These are phyloP conservation scores for Apocrypta bakeri DNA, from an alignment of 1,140 invertebrate species.

Conservation along the genomic window DNA sequence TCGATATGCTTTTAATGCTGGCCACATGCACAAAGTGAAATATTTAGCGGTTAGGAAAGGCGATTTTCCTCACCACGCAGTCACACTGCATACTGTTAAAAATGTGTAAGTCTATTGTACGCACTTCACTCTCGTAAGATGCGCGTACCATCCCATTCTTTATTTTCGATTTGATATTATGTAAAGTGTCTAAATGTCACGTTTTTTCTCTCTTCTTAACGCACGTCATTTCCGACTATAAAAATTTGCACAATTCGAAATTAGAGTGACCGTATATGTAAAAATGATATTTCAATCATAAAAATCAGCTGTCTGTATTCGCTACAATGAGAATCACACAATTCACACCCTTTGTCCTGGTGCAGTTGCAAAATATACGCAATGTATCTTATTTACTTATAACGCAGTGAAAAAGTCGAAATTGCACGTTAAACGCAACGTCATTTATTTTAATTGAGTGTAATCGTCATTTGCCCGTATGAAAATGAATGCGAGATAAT, in stretches of 20 bases:
- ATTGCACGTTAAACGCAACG: conserved; percentile 36
- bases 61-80: not conserved
- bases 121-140: too few relatives aligned
- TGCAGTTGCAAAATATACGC: not conserved
- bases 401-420: conserved; percentile 41
- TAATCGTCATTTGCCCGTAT: not conserved
- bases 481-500: not conserved
- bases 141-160: too few relatives aligned
- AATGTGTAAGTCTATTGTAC: not conserved
- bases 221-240: not conserved
- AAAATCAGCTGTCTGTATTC: too few relatives aligned
- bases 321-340: conserved; percentile 37
- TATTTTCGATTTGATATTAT: conserved; percentile 8
- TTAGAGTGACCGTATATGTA: not conserved
- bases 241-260: conserved; percentile 23
- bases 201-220: not conserved
- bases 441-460: too few relatives aligned
- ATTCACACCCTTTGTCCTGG: not conserved
- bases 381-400: conserved; percentile 13
- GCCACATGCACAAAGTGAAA: conserved; percentile 44
- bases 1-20: conserved; percentile 62
- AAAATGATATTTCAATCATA: conserved; percentile 21
- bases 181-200: not conserved
- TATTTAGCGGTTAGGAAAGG: conserved; percentile 49
- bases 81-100: conserved; percentile 19